Percentiles rank a stretch among this genome's conserved stretches.
Evolutionary conservation across 2,113 vertebrate genomes (phyloP).

Genomic region (Emydocephalus ijimae): DNA sequence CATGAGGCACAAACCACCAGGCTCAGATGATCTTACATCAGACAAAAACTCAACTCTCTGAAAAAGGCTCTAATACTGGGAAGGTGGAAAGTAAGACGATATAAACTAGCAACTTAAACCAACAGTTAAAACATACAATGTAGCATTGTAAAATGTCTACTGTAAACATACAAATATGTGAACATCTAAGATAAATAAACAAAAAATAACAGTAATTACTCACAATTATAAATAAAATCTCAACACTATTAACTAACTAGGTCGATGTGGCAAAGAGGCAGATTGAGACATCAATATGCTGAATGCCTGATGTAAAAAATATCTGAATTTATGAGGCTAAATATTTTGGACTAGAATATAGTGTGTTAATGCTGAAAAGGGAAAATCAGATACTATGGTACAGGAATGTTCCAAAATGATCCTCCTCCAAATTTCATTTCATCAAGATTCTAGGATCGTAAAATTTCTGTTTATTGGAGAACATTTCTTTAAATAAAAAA

Average conservation of each 20-base stretch:
- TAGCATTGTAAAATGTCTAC: background rate
- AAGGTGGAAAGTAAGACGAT: too few species aligned
- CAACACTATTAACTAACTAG: background rate
- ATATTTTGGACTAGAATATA: background rate
- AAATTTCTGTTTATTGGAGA: background rate
- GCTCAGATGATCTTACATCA: too few species aligned
- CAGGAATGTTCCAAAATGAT: background rate
- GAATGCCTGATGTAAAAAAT: too few species aligned
- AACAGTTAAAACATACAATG: background rate
- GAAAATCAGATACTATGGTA: background rate
- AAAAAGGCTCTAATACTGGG: too few species aligned
- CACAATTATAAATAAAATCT: background rate
- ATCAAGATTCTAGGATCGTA: background rate
- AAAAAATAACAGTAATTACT: background rate
- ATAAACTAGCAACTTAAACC: background rate
- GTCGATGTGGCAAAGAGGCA: background rate
- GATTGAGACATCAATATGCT: too few species aligned
- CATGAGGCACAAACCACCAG: too few species aligned
- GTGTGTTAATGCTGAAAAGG: background rate
- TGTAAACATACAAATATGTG: background rate
- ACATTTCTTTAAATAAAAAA: background rate
- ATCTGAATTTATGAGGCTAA: constrained; percentile 11
- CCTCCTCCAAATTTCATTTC: background rate
- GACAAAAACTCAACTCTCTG: too few species aligned
- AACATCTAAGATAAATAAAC: background rate